phyloP scores from a whole-genome alignment of 1,140 invertebrate genomes.

The Plutomurus gul region DNA sequence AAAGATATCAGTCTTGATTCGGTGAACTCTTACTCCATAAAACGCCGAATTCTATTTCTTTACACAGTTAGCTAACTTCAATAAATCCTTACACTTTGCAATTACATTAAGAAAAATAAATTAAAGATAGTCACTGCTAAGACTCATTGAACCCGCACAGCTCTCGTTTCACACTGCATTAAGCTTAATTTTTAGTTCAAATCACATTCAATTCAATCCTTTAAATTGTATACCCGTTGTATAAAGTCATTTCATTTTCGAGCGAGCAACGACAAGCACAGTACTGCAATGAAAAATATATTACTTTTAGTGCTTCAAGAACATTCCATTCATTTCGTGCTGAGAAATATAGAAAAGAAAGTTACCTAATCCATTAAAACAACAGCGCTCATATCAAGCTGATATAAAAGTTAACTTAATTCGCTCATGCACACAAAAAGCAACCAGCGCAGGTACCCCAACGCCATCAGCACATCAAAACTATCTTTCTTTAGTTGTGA shows the following conservation, averaged over 20 bases:
- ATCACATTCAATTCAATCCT: not conserved
- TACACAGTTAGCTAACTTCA: not conserved
- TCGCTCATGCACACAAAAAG: too few relatives aligned
- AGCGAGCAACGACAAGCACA: too few relatives aligned
- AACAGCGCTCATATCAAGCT: too few relatives aligned
- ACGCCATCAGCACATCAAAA: too few relatives aligned
- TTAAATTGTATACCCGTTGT: not conserved
- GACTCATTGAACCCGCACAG: not conserved
- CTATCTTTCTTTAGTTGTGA: too few relatives aligned
- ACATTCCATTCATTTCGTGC: too few relatives aligned
- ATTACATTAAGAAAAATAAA: not conserved
- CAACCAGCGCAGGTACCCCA: too few relatives aligned
- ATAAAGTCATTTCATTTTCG: not conserved
- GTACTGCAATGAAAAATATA: too few relatives aligned
- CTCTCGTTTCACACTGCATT: not conserved
- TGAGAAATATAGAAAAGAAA: too few relatives aligned
- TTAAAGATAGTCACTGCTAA: not conserved
- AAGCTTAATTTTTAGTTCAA: constrained; percentile 9
- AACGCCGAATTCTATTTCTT: constrained; percentile 1
- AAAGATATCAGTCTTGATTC: constrained; percentile 24
- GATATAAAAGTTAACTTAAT: too few relatives aligned
- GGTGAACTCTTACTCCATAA: constrained; percentile 13
- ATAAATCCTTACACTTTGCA: constrained; percentile 27
- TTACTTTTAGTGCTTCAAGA: too few relatives aligned
- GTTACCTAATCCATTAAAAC: too few relatives aligned